Evolutionary conservation across 2,888 invertebrate genomes (phyloP).

Genomic region (Acrobasis repandana): DNA sequence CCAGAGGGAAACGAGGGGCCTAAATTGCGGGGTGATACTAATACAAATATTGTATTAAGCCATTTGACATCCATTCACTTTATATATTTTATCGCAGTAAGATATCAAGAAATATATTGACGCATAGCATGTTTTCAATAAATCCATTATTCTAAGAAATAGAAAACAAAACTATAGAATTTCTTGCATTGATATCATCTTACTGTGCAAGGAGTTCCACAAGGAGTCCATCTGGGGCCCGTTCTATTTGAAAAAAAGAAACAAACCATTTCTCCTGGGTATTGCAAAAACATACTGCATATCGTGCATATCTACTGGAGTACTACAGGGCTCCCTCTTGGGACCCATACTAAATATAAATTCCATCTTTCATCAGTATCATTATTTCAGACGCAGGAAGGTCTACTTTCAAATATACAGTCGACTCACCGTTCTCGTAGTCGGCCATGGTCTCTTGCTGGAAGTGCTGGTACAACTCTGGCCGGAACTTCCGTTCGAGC

Average conservation of each 20-base stretch:
- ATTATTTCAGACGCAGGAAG: too few species aligned
- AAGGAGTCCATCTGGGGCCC: neutral
- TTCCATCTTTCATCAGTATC: too few species aligned
- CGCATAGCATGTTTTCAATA: too few species aligned
- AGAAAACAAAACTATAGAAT: too few species aligned
- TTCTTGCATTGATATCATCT: too few species aligned
- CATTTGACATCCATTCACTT: neutral
- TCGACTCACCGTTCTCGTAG: conserved; percentile 89
- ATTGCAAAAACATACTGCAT: too few species aligned
- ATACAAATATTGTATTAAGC: neutral
- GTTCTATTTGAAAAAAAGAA: too few species aligned
- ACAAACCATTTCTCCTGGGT: too few species aligned
- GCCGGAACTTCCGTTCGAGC: conserved; percentile 96
- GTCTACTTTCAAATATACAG: neutral
- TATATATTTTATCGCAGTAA: too few species aligned
- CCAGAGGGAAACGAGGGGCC: conserved; percentile 7
- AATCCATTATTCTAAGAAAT: too few species aligned
- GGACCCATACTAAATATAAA: neutral
- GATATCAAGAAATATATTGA: too few species aligned
- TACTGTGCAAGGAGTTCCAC: neutral
- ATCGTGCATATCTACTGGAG: neutral
- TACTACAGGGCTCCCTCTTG: neutral
- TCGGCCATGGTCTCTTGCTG: conserved; percentile 95
- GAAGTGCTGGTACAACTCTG: conserved; percentile 97
- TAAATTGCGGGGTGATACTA: neutral